A percentile compares a stretch with the other conserved stretches of the same genome.
phyloP scores from a whole-genome alignment of 1,140 invertebrate genomes.

The Rhagoletis pomonella region DNA sequence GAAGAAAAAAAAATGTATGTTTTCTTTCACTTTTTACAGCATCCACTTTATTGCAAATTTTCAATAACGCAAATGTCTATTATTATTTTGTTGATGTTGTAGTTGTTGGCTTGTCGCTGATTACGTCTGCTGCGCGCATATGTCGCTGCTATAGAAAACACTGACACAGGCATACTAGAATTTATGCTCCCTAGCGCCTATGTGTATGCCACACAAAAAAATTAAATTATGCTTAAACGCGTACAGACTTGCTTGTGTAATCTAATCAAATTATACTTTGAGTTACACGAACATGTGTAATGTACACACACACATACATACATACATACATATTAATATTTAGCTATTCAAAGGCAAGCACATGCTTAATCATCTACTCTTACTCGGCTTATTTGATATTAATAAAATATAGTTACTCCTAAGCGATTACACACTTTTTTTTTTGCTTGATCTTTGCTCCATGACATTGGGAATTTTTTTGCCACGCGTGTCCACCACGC shows the following conservation, averaged over 20 bases:
- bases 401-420: constrained; percentile 13
- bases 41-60: neutral
- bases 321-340: no score
- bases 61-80: neutral
- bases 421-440: neutral
- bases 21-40: neutral
- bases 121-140: neutral
- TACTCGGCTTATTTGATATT: neutral
- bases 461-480: neutral
- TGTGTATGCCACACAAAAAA: neutral
- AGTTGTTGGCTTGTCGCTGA: neutral
- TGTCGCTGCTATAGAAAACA: neutral
- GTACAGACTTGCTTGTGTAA: neutral
- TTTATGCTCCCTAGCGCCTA: constrained; percentile 9
- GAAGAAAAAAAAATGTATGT: neutral
- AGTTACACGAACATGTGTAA: neutral
- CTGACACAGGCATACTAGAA: neutral
- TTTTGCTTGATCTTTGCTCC: neutral
- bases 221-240: neutral
- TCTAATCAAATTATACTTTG: constrained; percentile 35
- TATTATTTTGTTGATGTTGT: neutral
- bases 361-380: neutral
- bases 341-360: no score
- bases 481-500: neutral
- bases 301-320: neutral